Evolutionary conservation across 2,113 vertebrate genomes (phyloP), one percentile per base, ranked within the genome.

Genomic region (Orycteropus afer): DNA sequence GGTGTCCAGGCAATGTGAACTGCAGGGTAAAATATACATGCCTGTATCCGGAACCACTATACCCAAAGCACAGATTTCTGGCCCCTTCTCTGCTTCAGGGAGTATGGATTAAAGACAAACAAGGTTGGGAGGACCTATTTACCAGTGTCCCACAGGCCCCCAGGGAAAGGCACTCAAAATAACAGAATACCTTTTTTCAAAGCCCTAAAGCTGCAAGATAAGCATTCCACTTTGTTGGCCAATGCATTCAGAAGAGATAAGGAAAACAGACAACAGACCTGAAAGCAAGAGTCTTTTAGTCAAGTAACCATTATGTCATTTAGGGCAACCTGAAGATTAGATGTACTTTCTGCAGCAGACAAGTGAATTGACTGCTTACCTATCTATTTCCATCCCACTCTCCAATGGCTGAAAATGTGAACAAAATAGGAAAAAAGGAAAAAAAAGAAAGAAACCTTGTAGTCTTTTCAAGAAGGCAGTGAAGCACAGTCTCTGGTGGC

Each of bases 121-220:
- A 15, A 73, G 10, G 2, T 55, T 6, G 6, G 57, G 51, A 81
- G 87, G n/a, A n/a, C 13, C 13, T 45, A 51, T 57, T 76, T 23
- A 42, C 23, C 95, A 8, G 0, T 25, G 45, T 37, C 87, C 67
- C 8, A 49, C 27, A 57, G 34, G 29, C 23, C 55, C 40, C 65
- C 12, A 17, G 51, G 47, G 71, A 94, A 49, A 40, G 53, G 10
- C 29, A 86, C 63, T 92, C 37, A 63, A 79, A 8, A 82, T 3
- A 90, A 45, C 65, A n/a, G 89, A 95, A 96, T 74, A 84, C 53
- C 82, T 82, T 96, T 61, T 2, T 92, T 92, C 92, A 88, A 83
- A 93, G 80, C 80, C 65, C 83, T 77, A 84, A 78, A 47, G 65
- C 85, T 84, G 34, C 34, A 32, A 83, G 90, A 95, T 94, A 89